phyloP scores from a whole-genome alignment of 2,113 vertebrate genomes.

The Ursus arctos region DNA sequence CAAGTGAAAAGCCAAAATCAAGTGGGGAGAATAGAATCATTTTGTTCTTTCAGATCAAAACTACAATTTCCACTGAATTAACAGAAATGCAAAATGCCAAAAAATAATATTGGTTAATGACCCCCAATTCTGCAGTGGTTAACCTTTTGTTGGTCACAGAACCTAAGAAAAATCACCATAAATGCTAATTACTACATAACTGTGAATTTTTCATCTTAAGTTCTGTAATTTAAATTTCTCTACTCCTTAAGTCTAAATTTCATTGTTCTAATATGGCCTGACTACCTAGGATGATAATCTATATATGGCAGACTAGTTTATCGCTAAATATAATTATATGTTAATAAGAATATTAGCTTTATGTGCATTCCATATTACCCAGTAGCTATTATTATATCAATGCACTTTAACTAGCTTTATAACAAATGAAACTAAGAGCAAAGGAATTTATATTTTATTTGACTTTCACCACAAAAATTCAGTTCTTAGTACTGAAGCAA shows the following conservation, averaged over 20 bases:
- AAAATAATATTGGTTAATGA: neutral
- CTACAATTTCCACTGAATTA: neutral
- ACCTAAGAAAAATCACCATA: neutral
- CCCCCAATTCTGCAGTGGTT: neutral
- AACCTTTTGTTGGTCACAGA: neutral
- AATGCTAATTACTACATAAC: neutral
- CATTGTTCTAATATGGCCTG: neutral
- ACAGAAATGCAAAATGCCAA: neutral
- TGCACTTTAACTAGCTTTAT: neutral
- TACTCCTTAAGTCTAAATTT: constrained; percentile 11
- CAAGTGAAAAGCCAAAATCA: neutral
- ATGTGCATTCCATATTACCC: neutral
- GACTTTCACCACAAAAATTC: constrained; percentile 7
- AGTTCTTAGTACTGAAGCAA: constrained; percentile 27
- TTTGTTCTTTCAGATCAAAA: constrained; percentile 57
- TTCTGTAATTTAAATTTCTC: neutral
- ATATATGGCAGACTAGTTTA: neutral
- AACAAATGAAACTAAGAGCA: constrained; percentile 51
- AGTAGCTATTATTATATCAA: constrained; percentile 11
- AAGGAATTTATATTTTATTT: constrained; percentile 44
- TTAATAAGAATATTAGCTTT: constrained; percentile 18
- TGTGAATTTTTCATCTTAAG: neutral
- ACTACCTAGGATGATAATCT: neutral
- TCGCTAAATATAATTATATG: neutral
- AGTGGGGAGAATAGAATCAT: neutral